These are phyloP conservation scores for Dorcus parallelipipedus DNA, from an alignment of 2,888 invertebrate species.

Conservation along the genomic window DNA sequence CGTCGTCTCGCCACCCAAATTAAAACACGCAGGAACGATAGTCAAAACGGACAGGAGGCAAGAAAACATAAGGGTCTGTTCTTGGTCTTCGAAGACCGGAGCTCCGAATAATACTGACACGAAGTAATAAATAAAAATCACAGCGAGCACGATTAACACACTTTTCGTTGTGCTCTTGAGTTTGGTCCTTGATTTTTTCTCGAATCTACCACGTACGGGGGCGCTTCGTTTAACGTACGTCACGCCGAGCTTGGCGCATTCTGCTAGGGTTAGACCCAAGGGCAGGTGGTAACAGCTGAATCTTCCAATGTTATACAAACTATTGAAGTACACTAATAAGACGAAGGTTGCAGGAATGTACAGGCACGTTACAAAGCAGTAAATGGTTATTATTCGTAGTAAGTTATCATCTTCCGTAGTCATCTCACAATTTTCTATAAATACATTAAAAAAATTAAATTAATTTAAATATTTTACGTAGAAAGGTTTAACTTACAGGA, in stretches of 20 bases:
- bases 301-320: constrained; percentile 60
- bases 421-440: too few species aligned
- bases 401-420: too few species aligned
- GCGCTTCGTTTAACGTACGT: constrained; percentile 38
- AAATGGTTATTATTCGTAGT: constrained; percentile 34
- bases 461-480: too few species aligned
- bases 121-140: constrained; percentile 56
- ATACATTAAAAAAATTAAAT: too few species aligned
- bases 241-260: constrained; percentile 53
- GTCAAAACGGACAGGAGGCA: constrained; percentile 60
- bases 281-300: constrained; percentile 48
- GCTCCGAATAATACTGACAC: constrained; percentile 68
- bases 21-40: constrained; percentile 60
- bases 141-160: constrained; percentile 48
- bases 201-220: constrained; percentile 30
- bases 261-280: constrained; percentile 48
- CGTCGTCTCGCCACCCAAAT: constrained; percentile 58
- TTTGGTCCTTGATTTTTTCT: constrained; percentile 29
- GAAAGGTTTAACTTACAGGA: too few species aligned
- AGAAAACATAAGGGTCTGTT: constrained; percentile 67
- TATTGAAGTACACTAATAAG: constrained; percentile 56
- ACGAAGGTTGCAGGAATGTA: constrained; percentile 59
- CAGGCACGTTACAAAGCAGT: constrained; percentile 59
- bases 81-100: constrained; percentile 59
- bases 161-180: constrained; percentile 55